Conservation (phyloP, 2,797 vertebrate species). For the Chaetophractus vellerosus region DNA sequence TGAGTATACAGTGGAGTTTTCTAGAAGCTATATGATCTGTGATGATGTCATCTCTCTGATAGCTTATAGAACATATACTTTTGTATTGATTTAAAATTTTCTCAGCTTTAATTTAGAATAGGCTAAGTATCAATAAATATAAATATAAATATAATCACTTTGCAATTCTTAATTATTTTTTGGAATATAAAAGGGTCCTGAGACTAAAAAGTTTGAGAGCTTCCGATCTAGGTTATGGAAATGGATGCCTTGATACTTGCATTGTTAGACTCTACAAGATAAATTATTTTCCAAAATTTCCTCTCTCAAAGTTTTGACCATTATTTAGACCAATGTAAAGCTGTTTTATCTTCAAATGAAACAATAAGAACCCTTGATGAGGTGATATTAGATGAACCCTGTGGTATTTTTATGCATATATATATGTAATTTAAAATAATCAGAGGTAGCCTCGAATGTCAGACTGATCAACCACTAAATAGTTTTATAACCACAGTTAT, state of each 20-base stretch:
- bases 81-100: neutral
- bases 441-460: neutral
- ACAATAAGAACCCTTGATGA: constrained; percentile 11
- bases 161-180: neutral
- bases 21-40: neutral
- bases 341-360: neutral
- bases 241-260: neutral
- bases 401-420: neutral
- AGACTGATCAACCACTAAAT: neutral
- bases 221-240: neutral
- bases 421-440: constrained; percentile 14
- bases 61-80: neutral
- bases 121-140: neutral
- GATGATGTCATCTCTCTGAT: neutral
- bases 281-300: constrained; percentile 43
- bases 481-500: neutral
- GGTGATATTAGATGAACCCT: neutral
- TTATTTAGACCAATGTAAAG: constrained; percentile 20
- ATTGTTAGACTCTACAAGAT: neutral
- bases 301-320: neutral
- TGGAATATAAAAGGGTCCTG: neutral
- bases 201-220: neutral
- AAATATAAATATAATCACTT: neutral
- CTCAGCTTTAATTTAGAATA: constrained; percentile 18
- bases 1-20: neutral